These are phyloP conservation scores for Alectoris magna DNA, from an alignment of 2,797 vertebrate species.

Conservation along the genomic window DNA sequence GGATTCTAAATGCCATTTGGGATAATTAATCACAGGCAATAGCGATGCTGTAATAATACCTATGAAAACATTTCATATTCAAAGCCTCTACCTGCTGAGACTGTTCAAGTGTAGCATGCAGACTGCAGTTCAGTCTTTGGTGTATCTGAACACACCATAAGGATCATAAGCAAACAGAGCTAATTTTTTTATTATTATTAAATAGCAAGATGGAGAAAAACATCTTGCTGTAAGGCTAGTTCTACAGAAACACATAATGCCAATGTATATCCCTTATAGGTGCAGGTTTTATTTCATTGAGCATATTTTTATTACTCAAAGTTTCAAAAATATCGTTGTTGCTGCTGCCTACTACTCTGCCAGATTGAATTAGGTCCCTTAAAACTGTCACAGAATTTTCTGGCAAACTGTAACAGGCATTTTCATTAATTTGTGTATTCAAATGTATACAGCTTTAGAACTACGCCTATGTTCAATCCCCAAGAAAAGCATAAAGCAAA, in stretches of 20 bases:
- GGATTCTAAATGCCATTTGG: not conserved
- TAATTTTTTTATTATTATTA: not conserved
- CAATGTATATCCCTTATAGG: not conserved
- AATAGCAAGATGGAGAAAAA: not conserved
- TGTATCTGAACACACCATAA: not conserved
- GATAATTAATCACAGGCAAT: not conserved
- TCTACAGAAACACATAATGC: not conserved
- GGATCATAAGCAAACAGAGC: not conserved
- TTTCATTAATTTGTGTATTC: not conserved
- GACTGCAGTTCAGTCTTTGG: not conserved
- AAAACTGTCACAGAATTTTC: conserved; percentile 8
- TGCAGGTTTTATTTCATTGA: not conserved
- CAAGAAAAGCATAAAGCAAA: not conserved
- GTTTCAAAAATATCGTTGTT: not conserved
- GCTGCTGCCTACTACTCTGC: not conserved
- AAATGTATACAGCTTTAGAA: conserved; percentile 3
- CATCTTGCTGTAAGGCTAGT: not conserved
- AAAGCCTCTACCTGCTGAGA: not conserved
- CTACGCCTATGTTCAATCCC: not conserved
- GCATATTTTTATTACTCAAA: not conserved
- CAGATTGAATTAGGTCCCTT: not conserved
- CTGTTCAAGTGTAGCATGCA: not conserved
- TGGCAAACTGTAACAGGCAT: not conserved
- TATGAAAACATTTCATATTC: not conserved
- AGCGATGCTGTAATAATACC: not conserved